phyloP scores from a whole-genome alignment of 1,140 invertebrate genomes.

The Capitella teleta region DNA sequence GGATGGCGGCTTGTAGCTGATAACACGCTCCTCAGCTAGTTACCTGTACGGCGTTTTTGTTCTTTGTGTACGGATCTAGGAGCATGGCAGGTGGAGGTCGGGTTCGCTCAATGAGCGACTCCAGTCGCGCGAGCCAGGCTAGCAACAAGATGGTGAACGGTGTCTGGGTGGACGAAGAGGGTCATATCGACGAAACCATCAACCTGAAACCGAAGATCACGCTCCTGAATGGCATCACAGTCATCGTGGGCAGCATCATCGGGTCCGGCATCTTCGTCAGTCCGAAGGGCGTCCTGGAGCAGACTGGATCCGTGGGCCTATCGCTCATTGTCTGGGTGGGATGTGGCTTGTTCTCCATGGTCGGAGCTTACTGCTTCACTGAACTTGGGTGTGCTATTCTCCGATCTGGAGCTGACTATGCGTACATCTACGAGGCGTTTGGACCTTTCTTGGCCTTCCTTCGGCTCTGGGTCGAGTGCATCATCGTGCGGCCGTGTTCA shows the following conservation, averaged over 20 bases:
- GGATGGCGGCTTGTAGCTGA: too few species aligned
- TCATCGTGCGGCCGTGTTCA: slow-evolving; percentile 64
- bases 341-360: slow-evolving; percentile 64
- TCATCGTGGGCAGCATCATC: slow-evolving; percentile 18
- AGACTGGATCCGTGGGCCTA: slow-evolving; percentile 66
- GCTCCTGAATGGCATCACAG: slow-evolving; percentile 14
- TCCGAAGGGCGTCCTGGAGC: slow-evolving; percentile 67
- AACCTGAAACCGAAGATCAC: slow-evolving; percentile 15
- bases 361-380: slow-evolving; percentile 35
- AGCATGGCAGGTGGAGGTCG: too few species aligned
- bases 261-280: slow-evolving; percentile 83
- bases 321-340: slow-evolving; percentile 65
- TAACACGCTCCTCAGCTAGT: too few species aligned
- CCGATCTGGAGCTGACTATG: slow-evolving; percentile 19
- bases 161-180: not conserved
- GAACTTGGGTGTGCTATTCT: slow-evolving; percentile 16
- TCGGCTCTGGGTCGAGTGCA: slow-evolving; percentile 48
- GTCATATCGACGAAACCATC: not conserved
- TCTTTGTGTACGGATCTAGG: too few species aligned
- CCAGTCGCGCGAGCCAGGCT: not conserved
- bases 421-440: slow-evolving; percentile 36
- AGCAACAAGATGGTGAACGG: not conserved
- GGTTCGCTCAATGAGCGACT: too few species aligned
- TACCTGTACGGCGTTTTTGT: too few species aligned
- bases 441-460: slow-evolving; percentile 39